Evolutionary conservation across 2,113 vertebrate species (phyloP).

Genomic region (Hydropotes inermis): DNA sequence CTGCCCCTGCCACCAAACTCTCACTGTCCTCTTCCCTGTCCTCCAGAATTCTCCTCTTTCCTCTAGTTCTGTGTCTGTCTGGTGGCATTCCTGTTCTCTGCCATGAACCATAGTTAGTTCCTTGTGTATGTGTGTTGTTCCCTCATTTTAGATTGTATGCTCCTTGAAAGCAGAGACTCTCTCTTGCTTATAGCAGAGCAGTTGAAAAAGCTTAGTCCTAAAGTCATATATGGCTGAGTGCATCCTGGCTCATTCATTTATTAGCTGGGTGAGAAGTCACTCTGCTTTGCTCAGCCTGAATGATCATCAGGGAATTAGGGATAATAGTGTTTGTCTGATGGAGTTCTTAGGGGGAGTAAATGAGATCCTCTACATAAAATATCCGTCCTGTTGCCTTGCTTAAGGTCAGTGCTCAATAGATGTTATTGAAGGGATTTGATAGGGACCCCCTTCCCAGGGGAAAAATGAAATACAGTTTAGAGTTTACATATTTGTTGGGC

Average conservation of each 20-base stretch:
- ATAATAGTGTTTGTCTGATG: not conserved
- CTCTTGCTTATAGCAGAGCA: not conserved
- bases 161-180: not conserved
- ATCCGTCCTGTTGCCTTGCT: not conserved
- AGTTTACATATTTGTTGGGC: not conserved
- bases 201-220: not conserved
- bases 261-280: not conserved
- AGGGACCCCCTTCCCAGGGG: not conserved
- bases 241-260: not conserved
- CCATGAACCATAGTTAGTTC: not conserved
- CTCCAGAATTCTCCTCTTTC: not conserved
- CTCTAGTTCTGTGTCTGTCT: not conserved
- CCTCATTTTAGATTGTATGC: not conserved
- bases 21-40: not conserved
- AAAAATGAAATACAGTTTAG: not conserved
- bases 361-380: not conserved
- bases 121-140: not conserved
- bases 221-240: not conserved
- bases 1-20: not conserved
- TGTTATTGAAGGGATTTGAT: not conserved
- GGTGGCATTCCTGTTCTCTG: not conserved
- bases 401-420: not conserved
- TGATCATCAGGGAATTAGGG: not conserved
- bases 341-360: not conserved
- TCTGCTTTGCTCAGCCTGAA: not conserved